Evolutionary conservation across 2,113 vertebrate genomes (phyloP).

Genomic region (Etheostoma spectabile): DNA sequence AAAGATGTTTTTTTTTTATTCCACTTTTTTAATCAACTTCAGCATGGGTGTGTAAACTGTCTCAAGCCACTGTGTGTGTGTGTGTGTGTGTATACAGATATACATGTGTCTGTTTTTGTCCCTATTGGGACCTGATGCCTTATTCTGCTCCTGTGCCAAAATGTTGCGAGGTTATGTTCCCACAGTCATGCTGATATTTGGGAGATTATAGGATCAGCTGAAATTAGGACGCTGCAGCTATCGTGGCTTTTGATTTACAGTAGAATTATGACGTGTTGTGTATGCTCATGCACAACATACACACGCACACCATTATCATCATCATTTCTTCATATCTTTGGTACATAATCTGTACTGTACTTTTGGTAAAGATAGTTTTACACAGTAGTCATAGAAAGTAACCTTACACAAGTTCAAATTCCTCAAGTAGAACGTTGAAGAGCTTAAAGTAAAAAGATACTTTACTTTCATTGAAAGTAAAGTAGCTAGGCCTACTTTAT

Average conservation of each 20-base stretch:
- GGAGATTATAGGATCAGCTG: constrained; percentile 73
- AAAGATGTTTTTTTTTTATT: no score
- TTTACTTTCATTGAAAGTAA: background rate
- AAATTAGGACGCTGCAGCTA: constrained; percentile 66
- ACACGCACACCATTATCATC: background rate
- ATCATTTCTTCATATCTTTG: background rate
- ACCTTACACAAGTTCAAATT: background rate
- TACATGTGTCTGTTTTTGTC: constrained; percentile 37
- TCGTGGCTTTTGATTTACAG: constrained; percentile 43
- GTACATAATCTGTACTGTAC: background rate
- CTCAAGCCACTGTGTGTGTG: no score
- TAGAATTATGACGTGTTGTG: constrained; percentile 23
- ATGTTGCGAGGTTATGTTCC: constrained; percentile 46
- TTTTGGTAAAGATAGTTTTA: background rate
- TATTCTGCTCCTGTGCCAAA: constrained; percentile 48
- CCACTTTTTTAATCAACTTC: no score
- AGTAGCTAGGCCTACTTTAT: no score
- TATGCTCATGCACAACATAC: background rate
- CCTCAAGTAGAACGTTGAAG: no score
- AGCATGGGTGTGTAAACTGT: no score
- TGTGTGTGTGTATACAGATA: no score
- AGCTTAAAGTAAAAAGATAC: no score
- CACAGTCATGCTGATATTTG: constrained; percentile 44
- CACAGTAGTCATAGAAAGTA: background rate
- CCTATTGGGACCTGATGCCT: constrained; percentile 29